These are phyloP conservation scores for Gibbula magus DNA, from an alignment of 2,888 invertebrate genomes.

Conservation along the genomic window DNA sequence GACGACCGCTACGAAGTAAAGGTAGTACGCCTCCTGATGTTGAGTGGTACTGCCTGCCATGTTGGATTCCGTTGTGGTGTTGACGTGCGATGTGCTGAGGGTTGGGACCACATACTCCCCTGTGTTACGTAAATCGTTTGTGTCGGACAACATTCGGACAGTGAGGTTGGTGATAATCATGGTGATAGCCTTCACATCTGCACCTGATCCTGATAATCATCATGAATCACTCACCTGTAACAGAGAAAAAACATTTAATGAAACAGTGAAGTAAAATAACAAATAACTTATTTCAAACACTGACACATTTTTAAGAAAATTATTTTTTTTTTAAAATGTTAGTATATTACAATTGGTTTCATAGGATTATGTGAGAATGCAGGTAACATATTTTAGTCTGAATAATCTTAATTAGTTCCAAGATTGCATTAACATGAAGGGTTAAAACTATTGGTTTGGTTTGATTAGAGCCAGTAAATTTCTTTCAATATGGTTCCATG, in stretches of 20 bases:
- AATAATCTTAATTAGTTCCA: no score
- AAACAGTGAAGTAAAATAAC: neutral
- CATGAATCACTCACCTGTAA: constrained; percentile 12
- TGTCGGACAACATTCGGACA: neutral
- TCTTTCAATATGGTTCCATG: no score
- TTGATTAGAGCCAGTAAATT: no score
- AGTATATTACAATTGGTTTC: no score
- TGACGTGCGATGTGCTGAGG: neutral
- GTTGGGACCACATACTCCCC: constrained; percentile 9
- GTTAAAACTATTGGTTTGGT: no score
- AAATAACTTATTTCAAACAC: no score
- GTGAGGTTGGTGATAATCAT: neutral
- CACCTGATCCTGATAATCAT: neutral
- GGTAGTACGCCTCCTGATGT: constrained; percentile 70
- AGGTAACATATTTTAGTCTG: no score
- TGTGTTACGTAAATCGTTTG: constrained; percentile 2
- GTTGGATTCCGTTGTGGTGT: constrained; percentile 2
- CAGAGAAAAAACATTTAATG: neutral
- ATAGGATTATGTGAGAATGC: no score
- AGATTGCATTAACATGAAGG: no score
- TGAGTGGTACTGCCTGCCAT: constrained; percentile 29
- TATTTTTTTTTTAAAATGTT: no score
- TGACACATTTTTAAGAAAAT: no score
- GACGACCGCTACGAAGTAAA: constrained; percentile 69
- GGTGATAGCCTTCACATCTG: neutral